These are phyloP conservation scores for Enteromius mattozi DNA, from an alignment of 2,797 vertebrate genomes.

Conservation along the genomic window DNA sequence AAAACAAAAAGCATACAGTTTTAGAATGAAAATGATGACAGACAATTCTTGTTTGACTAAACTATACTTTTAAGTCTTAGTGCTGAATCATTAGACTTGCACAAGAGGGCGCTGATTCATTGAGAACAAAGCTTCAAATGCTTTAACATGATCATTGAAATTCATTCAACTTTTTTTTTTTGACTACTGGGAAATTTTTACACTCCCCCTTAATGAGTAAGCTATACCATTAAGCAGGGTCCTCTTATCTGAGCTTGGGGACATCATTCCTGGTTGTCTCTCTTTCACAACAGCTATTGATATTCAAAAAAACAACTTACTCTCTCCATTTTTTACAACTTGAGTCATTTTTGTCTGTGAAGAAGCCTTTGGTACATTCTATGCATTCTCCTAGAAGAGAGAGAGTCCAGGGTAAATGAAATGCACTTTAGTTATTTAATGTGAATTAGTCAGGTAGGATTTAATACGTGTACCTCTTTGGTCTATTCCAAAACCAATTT, in stretches of 20 bases:
- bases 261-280: not conserved
- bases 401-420: not conserved
- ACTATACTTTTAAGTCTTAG: not conserved
- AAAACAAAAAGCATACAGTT: not conserved
- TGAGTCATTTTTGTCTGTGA: not conserved
- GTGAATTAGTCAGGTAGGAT: not conserved
- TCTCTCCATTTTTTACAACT: slow-evolving; percentile 64
- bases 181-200: not conserved
- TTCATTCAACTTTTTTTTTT: not conserved
- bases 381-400: slow-evolving; percentile 57
- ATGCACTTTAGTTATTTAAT: not conserved
- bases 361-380: slow-evolving; percentile 64
- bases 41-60: not conserved
- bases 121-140: not conserved
- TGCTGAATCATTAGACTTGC: not conserved
- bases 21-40: slow-evolving; percentile 1
- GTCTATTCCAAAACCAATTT: slow-evolving; percentile 54
- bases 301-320: slow-evolving; percentile 62
- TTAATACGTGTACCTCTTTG: slow-evolving; percentile 46
- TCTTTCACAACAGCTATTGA: not conserved
- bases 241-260: not conserved
- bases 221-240: not conserved
- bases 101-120: not conserved
- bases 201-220: not conserved
- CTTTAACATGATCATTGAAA: not conserved